Conservation (phyloP, 2,888 invertebrate genomes). For the Protonemura montana region DNA sequence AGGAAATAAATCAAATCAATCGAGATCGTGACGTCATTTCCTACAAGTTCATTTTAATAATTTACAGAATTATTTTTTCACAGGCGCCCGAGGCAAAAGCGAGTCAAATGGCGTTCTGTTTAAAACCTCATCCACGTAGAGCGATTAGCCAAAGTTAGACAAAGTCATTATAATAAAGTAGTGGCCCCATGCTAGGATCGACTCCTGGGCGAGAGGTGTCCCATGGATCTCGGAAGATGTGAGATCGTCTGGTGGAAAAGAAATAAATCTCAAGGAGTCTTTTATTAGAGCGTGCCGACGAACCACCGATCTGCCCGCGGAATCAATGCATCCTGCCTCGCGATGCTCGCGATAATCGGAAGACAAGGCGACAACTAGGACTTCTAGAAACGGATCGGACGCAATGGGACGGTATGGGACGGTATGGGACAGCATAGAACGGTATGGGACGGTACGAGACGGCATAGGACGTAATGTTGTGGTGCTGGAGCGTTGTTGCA, state of each 20-base stretch:
- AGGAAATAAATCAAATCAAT: too few relatives aligned
- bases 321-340: too few relatives aligned
- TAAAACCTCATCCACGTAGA: slow-evolving; percentile 9
- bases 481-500: too few relatives aligned
- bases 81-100: background rate
- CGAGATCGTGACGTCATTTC: background rate
- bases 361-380: too few relatives aligned
- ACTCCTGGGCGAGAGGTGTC: background rate
- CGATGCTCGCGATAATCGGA: too few relatives aligned
- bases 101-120: background rate
- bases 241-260: background rate
- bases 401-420: too few relatives aligned
- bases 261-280: background rate
- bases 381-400: too few relatives aligned
- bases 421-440: too few relatives aligned
- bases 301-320: too few relatives aligned
- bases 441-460: too few relatives aligned
- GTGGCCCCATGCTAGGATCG: slow-evolving; percentile 5
- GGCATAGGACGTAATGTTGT: too few relatives aligned
- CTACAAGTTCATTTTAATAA: background rate
- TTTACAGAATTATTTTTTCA: background rate
- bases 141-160: slow-evolving; percentile 34
- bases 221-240: background rate
- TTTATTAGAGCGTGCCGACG: background rate
- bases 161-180: background rate